These are phyloP conservation scores for Brachionus asplanchnoidis DNA, from an alignment of 1,140 invertebrate genomes.

Conservation along the genomic window DNA sequence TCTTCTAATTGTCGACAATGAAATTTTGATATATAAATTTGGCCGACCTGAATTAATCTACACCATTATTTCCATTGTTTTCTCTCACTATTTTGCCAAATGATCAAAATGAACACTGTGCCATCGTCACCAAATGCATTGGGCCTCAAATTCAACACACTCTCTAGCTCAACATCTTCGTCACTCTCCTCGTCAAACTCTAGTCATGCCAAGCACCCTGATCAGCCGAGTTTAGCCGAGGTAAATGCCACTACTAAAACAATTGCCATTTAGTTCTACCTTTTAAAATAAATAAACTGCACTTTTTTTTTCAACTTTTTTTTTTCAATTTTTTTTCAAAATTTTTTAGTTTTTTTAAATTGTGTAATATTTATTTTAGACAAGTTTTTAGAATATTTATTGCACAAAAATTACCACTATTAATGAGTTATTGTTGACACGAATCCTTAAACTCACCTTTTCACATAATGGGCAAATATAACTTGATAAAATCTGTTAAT, in stretches of 20 bases:
- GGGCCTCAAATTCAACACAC: slow-evolving; percentile 18
- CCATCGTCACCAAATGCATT: not conserved
- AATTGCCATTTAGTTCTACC: not conserved
- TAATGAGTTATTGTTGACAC: slow-evolving; percentile 20
- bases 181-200: slow-evolving; percentile 24
- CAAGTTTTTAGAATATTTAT: not conserved
- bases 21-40: slow-evolving; percentile 1
- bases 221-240: not conserved
- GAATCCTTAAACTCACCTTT: not conserved
- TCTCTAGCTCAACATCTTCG: slow-evolving; percentile 33
- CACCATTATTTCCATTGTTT: not conserved
- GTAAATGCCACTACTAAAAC: not conserved
- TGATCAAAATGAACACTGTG: slow-evolving; percentile 25
- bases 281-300: not conserved
- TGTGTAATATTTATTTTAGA: not conserved
- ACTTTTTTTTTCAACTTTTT: not conserved
- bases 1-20: not conserved
- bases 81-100: slow-evolving; percentile 1
- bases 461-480: slow-evolving; percentile 28
- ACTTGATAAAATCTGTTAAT: slow-evolving; percentile 19
- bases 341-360: not conserved
- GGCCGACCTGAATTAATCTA: slow-evolving; percentile 18
- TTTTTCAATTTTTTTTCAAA: not conserved
- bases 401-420: not conserved
- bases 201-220: slow-evolving; percentile 1